Evolutionary conservation across 2,888 invertebrate genomes (phyloP).

Genomic region (Parelbella ahira): DNA sequence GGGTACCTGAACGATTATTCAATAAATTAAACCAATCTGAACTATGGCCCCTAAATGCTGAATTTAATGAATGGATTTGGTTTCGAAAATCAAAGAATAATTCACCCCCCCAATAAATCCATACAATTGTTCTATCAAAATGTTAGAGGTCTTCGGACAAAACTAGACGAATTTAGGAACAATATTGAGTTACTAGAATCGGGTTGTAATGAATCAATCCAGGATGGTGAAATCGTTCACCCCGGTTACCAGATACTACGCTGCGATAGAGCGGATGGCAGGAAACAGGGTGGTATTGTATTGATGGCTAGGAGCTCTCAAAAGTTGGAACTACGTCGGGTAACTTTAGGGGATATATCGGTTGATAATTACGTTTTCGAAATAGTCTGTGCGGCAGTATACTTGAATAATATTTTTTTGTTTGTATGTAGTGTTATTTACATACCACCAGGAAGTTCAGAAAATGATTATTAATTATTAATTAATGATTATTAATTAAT

Average conservation of each 20-base stretch:
- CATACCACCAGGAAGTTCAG: slow-evolving; percentile 7
- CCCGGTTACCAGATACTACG: not conserved
- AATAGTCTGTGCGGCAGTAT: not conserved
- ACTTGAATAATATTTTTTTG: not conserved
- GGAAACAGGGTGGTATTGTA: not conserved
- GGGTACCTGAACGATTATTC: slow-evolving; percentile 30
- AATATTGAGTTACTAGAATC: not conserved
- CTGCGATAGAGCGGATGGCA: not conserved
- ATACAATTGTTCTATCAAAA: slow-evolving; percentile 11
- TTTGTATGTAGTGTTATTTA: not conserved
- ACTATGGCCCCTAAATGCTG: slow-evolving; percentile 29
- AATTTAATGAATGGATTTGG: slow-evolving; percentile 32
- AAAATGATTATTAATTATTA: slow-evolving; percentile 26
- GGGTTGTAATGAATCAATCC: not conserved
- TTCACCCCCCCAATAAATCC: too few species aligned
- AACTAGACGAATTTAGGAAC: not conserved
- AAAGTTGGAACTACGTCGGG: not conserved
- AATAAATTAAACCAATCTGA: slow-evolving; percentile 29
- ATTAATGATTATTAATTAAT: too few species aligned
- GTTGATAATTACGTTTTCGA: not conserved
- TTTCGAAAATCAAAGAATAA: not conserved
- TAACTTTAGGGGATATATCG: not conserved
- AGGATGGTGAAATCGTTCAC: not conserved
- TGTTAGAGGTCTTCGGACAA: not conserved
- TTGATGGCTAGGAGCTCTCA: not conserved